Percentiles rank a stretch among this genome's conserved stretches.
Evolutionary conservation across 2,888 invertebrate genomes (phyloP).

Genomic region (Kryphioiulus occultus): DNA sequence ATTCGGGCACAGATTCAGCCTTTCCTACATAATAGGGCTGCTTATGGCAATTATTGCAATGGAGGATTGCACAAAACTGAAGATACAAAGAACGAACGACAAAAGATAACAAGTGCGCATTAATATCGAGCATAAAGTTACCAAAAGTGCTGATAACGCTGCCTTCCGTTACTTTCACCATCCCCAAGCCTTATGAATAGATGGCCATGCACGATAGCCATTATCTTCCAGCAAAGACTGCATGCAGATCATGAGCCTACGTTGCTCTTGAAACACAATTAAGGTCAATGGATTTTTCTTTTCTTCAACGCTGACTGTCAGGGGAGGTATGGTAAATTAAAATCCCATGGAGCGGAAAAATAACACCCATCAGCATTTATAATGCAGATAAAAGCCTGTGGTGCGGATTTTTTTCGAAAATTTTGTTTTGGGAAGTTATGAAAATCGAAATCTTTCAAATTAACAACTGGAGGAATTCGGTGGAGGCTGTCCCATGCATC

Average conservation of each 20-base stretch:
- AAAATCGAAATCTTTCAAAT: no score
- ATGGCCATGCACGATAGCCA: not conserved
- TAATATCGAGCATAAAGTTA: conserved; percentile 5
- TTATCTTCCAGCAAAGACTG: not conserved
- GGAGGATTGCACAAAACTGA: not conserved
- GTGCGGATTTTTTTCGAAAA: no score
- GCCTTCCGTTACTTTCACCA: not conserved
- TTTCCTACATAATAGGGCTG: not conserved
- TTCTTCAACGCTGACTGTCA: not conserved
- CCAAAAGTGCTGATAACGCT: not conserved
- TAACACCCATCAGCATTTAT: no score
- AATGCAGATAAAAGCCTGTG: no score
- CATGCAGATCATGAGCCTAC: not conserved
- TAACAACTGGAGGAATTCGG: no score
- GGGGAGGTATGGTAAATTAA: not conserved
- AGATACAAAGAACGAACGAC: not conserved
- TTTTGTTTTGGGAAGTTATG: no score
- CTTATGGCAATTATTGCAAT: not conserved
- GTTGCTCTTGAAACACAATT: not conserved
- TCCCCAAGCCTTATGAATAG: not conserved
- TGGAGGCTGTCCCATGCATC: no score
- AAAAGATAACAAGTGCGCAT: conserved; percentile 5
- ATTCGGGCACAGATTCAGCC: not conserved
- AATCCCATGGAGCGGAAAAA: no score
- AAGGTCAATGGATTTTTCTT: not conserved